Base-by-base conservation (phyloP, 2,797 vertebrate genomes). In the Choloepus didactylus region DNA sequence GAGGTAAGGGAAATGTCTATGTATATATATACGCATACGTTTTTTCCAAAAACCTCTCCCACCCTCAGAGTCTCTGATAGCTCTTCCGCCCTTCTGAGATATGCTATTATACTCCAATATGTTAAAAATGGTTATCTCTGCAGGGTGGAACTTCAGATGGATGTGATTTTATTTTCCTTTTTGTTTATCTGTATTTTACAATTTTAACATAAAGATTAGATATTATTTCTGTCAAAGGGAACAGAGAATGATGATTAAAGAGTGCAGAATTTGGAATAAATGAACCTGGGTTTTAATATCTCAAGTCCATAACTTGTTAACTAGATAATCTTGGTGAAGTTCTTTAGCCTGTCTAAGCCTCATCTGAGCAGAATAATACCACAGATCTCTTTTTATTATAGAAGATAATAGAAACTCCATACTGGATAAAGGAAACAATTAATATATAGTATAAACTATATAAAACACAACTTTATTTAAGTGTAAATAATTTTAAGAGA, bases 331-430 rank as follows among this genome's bases (percentile, higher is more conserved):
- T 62, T 15, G 23, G n/a, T 89, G 69, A 82, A 69, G 5, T 77
- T 77, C 66, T 10, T 81, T 59, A 62, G n/a, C 31, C 29, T 62
- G 2, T 14, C n/a, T 79, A 69, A 51, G 21, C 44, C 59, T 88
- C 85, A 88, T 44, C 72, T 8, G 80, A 38, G 25, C 9, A 77
- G 64, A 41, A 85, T 60, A 64, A 54, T 49, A 88, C 16, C 54
- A 76, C 2, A 35, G 21, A 18, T n/a, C 82, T n/a, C 75, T 75
- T 91, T 66, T 66, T 87, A 85, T 85, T 81, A 95, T 8, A 87
- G 44, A 76, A 25, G 23, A 51, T 90, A 81, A 67, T 0, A 91
- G 19, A 95, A 73, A 72, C 18, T 56, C 56, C 72, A 88, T 31
- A 46, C 56, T 72, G 21, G 72, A 51, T 64, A 87, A 91, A 77